A percentile compares a stretch with the other conserved stretches of the same genome.
Evolutionary conservation across 2,888 invertebrate genomes (phyloP).

Genomic region (Andrena chrysosceles): DNA sequence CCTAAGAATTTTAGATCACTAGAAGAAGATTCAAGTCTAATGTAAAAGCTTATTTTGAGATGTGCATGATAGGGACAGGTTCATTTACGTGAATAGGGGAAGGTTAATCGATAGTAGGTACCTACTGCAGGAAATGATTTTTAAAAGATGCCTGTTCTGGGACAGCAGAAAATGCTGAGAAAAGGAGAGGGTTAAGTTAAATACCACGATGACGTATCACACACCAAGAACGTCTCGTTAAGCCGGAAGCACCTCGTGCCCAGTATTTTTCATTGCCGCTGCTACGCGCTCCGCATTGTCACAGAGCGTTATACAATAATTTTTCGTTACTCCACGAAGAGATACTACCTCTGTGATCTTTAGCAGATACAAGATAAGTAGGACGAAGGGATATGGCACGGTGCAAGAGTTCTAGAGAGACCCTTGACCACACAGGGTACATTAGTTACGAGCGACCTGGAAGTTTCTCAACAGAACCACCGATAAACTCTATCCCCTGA

Average conservation of each 20-base stretch:
- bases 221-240: neutral
- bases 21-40: too few relatives aligned
- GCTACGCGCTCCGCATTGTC: neutral
- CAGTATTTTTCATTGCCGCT: slow-evolving; percentile 4
- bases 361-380: slow-evolving; percentile 44
- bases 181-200: too few relatives aligned
- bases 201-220: too few relatives aligned
- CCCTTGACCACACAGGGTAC: slow-evolving; percentile 34
- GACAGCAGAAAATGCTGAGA: too few relatives aligned
- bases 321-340: slow-evolving; percentile 38
- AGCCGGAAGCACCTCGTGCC: neutral
- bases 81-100: too few relatives aligned
- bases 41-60: too few relatives aligned
- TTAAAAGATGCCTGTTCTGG: too few relatives aligned
- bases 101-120: too few relatives aligned
- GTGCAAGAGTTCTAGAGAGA: slow-evolving; percentile 38
- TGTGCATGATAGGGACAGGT: too few relatives aligned
- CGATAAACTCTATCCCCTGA: slow-evolving; percentile 49
- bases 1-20: too few relatives aligned
- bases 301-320: slow-evolving; percentile 17
- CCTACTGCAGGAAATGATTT: too few relatives aligned
- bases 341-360: slow-evolving; percentile 1
- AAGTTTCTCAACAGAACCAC: slow-evolving; percentile 57
- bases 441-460: slow-evolving; percentile 62
- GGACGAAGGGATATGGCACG: slow-evolving; percentile 36